Percentiles rank a stretch among this genome's conserved stretches.
Conservation (phyloP, 2,113 vertebrate genomes). For the Dissostichus mawsoni region DNA sequence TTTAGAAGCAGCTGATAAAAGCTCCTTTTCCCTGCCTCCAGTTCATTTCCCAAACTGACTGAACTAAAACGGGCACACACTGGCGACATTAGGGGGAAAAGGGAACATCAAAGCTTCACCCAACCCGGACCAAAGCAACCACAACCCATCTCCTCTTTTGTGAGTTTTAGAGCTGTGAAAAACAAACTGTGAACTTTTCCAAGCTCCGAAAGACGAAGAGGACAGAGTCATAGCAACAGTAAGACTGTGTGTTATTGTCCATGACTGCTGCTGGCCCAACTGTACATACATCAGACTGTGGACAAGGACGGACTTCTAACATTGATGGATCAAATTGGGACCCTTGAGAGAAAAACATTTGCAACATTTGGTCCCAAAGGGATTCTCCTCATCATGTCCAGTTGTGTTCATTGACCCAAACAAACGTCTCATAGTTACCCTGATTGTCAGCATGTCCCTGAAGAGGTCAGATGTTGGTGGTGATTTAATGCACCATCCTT, state of each 20-base stretch:
- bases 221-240: background rate
- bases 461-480: background rate
- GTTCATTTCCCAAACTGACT: slow-evolving; percentile 14
- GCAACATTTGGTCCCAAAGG: slow-evolving; percentile 42
- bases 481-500: background rate
- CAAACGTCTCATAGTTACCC: background rate
- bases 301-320: slow-evolving; percentile 12
- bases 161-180: slow-evolving; percentile 24
- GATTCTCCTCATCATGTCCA: slow-evolving; percentile 19
- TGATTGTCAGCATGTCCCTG: background rate
- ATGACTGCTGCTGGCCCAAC: slow-evolving; percentile 22
- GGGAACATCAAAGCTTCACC: slow-evolving; percentile 47
- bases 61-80: slow-evolving; percentile 15
- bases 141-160: background rate
- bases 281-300: slow-evolving; percentile 42
- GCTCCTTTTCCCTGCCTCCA: background rate
- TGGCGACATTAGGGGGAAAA: background rate
- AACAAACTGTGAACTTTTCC: slow-evolving; percentile 16
- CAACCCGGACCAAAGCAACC: slow-evolving; percentile 61
- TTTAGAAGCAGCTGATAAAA: slow-evolving; percentile 18
- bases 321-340: slow-evolving; percentile 2
- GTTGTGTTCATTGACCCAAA: slow-evolving; percentile 31
- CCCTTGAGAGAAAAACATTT: slow-evolving; percentile 11
- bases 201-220: slow-evolving; percentile 2
- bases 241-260: background rate